Evolutionary conservation across 2,797 vertebrate genomes (phyloP), one percentile per base, ranked within the genome.

Genomic region (Syncerus caffer): DNA sequence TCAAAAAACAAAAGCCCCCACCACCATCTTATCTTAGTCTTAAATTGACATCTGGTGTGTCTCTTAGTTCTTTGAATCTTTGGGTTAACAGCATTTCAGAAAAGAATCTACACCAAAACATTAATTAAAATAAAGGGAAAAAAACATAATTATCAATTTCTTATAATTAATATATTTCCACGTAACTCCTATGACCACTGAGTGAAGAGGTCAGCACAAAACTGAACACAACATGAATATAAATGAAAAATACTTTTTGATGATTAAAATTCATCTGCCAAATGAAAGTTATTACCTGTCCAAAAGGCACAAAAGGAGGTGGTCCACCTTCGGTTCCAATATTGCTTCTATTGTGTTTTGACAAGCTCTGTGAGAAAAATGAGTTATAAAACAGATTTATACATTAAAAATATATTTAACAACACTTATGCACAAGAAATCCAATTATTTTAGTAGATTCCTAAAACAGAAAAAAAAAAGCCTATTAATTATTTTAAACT

Each of bases 301-400:
- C 99, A 98, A 99, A 99, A 97, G 99, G 99, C 96, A 99, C 98
- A 98, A 99, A 99, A 53, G 99, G 99, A 97, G 99, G 99, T 27
- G 99, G 99, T 96, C 99, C 99, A 82, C 99, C 99, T 99, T 99
- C 99, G 2, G 99, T 99, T 97, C 99, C 99, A 97, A 99, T 99
- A 98, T 99, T 99, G 98, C 99, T 99, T 98, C 99, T 99, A 98
- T 98, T 99, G 98, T 99, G 99, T 98, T 99, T 99, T 96, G 99
- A 99, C 98, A 99, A 99, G 98, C 99, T 99, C 99, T 99, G 98
- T 67, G 47, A 93, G 15, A 96, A 96, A 93, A 96, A 51, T 31
- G 23, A 89, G n/a, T 93, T 47, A 96, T 79, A 89, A 87, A 84
- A 53, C 13, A 96, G 85, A 89, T 31, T 76, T n/a, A 29, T 10